Evolutionary conservation across 1,140 invertebrate species (phyloP).

Genomic region (Colletes latitarsis): DNA sequence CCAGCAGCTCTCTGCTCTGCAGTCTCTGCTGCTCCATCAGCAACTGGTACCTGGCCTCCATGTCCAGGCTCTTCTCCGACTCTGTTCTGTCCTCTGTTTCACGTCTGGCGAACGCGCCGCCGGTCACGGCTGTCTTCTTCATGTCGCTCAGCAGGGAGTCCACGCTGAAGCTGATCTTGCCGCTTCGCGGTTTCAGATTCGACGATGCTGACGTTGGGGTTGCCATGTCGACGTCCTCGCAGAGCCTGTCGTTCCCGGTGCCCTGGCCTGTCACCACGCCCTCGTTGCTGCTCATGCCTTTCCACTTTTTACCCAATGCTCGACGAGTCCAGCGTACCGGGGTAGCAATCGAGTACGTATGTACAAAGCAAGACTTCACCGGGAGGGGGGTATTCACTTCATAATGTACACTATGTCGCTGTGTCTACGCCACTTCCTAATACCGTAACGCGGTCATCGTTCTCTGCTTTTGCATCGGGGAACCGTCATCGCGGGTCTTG

Average conservation of each 20-base stretch:
- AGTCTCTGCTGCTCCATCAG: constrained; percentile 76
- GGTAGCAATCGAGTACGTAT: background rate
- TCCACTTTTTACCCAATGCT: background rate
- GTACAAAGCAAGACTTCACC: background rate
- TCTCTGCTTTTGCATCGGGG: background rate
- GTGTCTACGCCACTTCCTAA: background rate
- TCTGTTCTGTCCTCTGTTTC: constrained; percentile 57
- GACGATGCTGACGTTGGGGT: constrained; percentile 76
- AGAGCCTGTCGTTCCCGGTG: constrained; percentile 65
- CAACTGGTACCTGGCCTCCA: constrained; percentile 73
- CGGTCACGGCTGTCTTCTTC: constrained; percentile 64
- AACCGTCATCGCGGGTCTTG: constrained; percentile 12
- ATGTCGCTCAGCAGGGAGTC: constrained; percentile 78
- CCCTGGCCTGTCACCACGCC: constrained; percentile 71
- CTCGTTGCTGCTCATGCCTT: constrained; percentile 70
- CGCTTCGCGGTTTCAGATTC: constrained; percentile 76
- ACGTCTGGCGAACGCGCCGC: constrained; percentile 48
- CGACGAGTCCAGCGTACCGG: background rate
- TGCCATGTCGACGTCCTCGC: constrained; percentile 77
- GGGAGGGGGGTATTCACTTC: background rate
- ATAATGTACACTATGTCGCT: background rate
- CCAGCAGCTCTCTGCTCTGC: constrained; percentile 74
- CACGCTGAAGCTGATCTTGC: constrained; percentile 80
- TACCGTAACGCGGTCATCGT: background rate
- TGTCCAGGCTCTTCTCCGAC: constrained; percentile 69